Conservation (phyloP, 2,113 vertebrate species). For the Spea multiplicata region DNA sequence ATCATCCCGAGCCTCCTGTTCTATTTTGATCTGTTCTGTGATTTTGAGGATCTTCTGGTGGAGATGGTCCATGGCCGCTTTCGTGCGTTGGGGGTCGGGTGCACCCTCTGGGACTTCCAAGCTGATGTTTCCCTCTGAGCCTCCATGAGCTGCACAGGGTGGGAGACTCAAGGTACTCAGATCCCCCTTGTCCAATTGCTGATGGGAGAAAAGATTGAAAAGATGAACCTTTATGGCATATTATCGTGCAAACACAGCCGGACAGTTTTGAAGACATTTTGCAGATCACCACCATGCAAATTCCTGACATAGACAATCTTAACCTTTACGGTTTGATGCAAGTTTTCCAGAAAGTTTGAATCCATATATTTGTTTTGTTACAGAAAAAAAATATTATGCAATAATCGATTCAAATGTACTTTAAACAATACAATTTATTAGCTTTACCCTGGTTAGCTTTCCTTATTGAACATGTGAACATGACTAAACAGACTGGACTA, state of each 20-base stretch:
- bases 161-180: slow-evolving; percentile 74
- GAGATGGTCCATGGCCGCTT: slow-evolving; percentile 90
- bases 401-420: too few relatives aligned
- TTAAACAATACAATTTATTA: too few relatives aligned
- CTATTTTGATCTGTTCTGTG: slow-evolving; percentile 96
- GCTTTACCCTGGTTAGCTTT: too few relatives aligned
- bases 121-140: slow-evolving; percentile 83
- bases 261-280: too few relatives aligned
- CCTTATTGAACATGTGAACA: too few relatives aligned
- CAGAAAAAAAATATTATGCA: too few relatives aligned
- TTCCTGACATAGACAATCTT: too few relatives aligned
- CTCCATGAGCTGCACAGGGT: slow-evolving; percentile 73
- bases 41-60: slow-evolving; percentile 98
- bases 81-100: slow-evolving; percentile 84
- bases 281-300: too few relatives aligned
- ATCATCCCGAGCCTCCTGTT: slow-evolving; percentile 95
- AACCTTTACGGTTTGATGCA: too few relatives aligned
- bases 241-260: not conserved
- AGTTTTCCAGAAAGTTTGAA: too few relatives aligned
- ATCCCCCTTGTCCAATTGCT: slow-evolving; percentile 92
- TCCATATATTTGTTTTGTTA: too few relatives aligned
- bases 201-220: not conserved
- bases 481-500: too few relatives aligned
- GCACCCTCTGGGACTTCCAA: slow-evolving; percentile 77
- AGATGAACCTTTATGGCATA: not conserved